These are phyloP conservation scores for Silurus asotus DNA, from an alignment of 2,113 vertebrate species.

Conservation along the genomic window DNA sequence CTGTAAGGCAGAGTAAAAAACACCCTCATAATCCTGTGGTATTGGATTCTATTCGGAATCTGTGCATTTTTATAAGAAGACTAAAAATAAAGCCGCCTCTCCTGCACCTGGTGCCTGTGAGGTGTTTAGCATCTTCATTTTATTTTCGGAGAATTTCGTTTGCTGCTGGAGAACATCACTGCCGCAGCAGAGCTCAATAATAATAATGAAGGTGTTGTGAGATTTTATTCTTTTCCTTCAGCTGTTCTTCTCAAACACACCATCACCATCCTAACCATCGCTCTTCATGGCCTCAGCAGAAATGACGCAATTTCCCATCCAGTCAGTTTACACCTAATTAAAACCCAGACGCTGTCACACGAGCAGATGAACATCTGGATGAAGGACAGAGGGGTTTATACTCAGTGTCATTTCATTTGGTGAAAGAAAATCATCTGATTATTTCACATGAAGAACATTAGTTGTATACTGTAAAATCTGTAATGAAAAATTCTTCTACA, in stretches of 20 bases:
- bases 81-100: not conserved
- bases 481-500: constrained; percentile 20
- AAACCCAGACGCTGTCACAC: not conserved
- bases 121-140: not conserved
- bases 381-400: not conserved
- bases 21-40: not conserved
- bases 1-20: not conserved
- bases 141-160: not conserved
- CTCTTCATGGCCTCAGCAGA: not conserved
- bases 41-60: not conserved
- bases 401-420: not conserved
- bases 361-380: not conserved
- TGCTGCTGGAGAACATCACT: not conserved
- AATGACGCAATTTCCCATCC: not conserved
- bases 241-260: not conserved
- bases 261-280: not conserved
- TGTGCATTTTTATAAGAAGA: not conserved
- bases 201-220: not conserved
- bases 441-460: not conserved
- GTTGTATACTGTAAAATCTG: not conserved
- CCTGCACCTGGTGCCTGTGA: not conserved
- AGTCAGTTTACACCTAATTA: not conserved
- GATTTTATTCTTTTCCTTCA: not conserved
- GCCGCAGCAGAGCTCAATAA: not conserved
- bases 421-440: not conserved